Evolutionary conservation across 2,113 vertebrate genomes (phyloP).

Genomic region (Apus apus): DNA sequence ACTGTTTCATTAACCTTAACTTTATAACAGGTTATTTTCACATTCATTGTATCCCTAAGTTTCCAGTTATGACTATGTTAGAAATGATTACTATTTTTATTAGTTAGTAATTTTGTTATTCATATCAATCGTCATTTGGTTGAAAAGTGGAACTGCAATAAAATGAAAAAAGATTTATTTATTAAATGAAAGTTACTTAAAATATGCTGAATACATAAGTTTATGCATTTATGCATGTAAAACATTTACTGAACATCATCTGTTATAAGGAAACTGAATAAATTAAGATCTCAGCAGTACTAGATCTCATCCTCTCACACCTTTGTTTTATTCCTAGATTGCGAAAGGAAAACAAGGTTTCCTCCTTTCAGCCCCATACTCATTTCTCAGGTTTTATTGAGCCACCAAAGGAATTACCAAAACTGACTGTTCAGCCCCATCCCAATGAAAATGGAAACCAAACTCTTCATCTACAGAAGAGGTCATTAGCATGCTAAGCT

Average conservation of each 20-base stretch:
- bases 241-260: background rate
- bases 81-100: background rate
- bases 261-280: background rate
- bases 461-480: background rate
- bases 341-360: background rate
- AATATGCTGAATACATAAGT: background rate
- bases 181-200: background rate
- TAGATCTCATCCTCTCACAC: background rate
- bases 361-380: background rate
- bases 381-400: background rate
- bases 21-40: background rate
- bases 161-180: background rate
- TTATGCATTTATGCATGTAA: slow-evolving; percentile 4
- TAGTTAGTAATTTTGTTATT: background rate
- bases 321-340: background rate
- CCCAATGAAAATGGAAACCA: background rate
- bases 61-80: background rate
- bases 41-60: background rate
- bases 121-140: background rate
- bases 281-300: background rate
- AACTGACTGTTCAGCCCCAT: background rate
- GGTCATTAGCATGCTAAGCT: background rate
- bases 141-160: background rate
- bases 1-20: background rate
- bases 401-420: background rate